phyloP scores from a whole-genome alignment of 2,797 vertebrate species.

The Nannoperca obscura region DNA sequence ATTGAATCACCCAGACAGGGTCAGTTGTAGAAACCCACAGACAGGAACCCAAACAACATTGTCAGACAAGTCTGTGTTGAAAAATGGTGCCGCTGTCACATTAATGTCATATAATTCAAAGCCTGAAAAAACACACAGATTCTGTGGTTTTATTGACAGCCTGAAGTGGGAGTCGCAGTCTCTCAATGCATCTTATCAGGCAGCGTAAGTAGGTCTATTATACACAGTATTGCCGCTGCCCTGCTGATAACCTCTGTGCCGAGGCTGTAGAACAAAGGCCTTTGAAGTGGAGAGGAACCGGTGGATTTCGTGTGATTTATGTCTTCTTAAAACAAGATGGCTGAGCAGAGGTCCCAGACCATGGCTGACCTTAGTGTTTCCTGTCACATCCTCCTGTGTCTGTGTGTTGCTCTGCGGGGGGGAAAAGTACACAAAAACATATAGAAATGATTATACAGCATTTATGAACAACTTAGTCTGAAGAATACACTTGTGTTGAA shows the following conservation, averaged over 20 bases:
- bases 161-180: slow-evolving; percentile 53
- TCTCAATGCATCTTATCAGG: slow-evolving; percentile 76
- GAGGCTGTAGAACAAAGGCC: slow-evolving; percentile 80
- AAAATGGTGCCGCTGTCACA: slow-evolving; percentile 54
- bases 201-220: slow-evolving; percentile 75
- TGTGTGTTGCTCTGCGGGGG: slow-evolving; percentile 4
- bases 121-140: slow-evolving; percentile 70
- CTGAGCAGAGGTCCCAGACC: slow-evolving; percentile 73
- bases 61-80: slow-evolving; percentile 52
- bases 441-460: background rate
- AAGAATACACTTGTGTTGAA: background rate
- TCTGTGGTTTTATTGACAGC: slow-evolving; percentile 68
- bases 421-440: slow-evolving; percentile 33
- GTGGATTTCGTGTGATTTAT: slow-evolving; percentile 80
- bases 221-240: slow-evolving; percentile 80
- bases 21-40: slow-evolving; percentile 72
- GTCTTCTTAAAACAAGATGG: slow-evolving; percentile 78
- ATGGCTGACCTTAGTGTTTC: slow-evolving; percentile 77
- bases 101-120: slow-evolving; percentile 66
- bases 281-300: slow-evolving; percentile 82
- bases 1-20: slow-evolving; percentile 77
- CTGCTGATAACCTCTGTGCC: slow-evolving; percentile 80
- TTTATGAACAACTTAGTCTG: background rate
- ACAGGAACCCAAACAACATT: slow-evolving; percentile 79
- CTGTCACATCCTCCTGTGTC: slow-evolving; percentile 67